Percentiles rank a stretch among this genome's conserved stretches.
phyloP scores from a whole-genome alignment of 1,140 invertebrate genomes.

The Nautilus pompilius region DNA sequence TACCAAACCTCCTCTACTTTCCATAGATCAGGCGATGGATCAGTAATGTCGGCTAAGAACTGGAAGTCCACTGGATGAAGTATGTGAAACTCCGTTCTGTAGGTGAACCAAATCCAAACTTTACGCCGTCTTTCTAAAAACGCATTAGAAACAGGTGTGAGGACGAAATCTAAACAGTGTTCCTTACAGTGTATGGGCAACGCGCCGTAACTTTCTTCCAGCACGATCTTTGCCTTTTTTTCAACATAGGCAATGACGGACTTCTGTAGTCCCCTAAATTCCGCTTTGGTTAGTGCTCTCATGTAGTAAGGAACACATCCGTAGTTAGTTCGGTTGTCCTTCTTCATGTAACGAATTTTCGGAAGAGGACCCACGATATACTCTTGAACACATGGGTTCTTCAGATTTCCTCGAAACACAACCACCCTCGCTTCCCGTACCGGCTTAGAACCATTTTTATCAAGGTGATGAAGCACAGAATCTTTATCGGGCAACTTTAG shows the following conservation, averaged over 20 bases:
- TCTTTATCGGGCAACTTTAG: constrained; percentile 10
- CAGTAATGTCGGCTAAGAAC: constrained; percentile 22
- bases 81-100: constrained; percentile 17
- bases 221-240: constrained; percentile 14
- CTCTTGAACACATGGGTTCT: constrained; percentile 26
- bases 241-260: constrained; percentile 12
- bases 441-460: constrained; percentile 14
- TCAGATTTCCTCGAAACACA: constrained; percentile 19
- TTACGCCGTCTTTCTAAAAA: constrained; percentile 17
- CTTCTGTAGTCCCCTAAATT: constrained; percentile 6
- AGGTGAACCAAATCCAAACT: constrained; percentile 27
- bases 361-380: constrained; percentile 32
- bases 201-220: constrained; percentile 21
- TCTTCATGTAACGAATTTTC: not conserved
- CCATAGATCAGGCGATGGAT: constrained; percentile 12
- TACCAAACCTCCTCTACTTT: constrained; percentile 27
- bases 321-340: constrained; percentile 10
- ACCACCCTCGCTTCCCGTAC: constrained; percentile 31
- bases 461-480: constrained; percentile 12
- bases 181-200: constrained; percentile 15
- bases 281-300: constrained; percentile 12
- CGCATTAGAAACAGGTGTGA: constrained; percentile 15
- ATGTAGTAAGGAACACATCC: constrained; percentile 9
- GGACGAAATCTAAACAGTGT: constrained; percentile 20
- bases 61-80: constrained; percentile 31